Percentiles rank a stretch among this genome's conserved stretches.
Evolutionary conservation across 2,797 vertebrate species (phyloP).

Genomic region (Anolis apletophallus): DNA sequence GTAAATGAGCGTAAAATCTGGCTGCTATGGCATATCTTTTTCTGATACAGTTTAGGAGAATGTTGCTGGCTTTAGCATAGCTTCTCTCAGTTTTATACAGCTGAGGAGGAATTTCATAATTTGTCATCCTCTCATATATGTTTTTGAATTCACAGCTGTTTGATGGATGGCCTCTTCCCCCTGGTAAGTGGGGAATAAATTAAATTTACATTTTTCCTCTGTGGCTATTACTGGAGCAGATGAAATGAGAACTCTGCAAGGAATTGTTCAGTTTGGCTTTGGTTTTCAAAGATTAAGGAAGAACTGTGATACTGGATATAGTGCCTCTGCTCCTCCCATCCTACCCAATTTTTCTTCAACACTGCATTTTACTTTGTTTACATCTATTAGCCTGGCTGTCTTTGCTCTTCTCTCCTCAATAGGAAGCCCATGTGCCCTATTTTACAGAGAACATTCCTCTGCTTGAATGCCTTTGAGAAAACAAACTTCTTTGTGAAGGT

Average conservation of each 20-base stretch:
- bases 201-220: conserved; percentile 14
- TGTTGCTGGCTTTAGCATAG: not conserved
- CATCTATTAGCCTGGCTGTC: too few species aligned
- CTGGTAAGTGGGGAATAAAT: conserved; percentile 15
- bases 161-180: conserved; percentile 12
- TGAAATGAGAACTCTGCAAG: conserved; percentile 6
- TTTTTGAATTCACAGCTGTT: not conserved
- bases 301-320: too few species aligned
- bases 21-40: not conserved
- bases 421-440: not conserved
- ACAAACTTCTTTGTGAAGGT: not conserved
- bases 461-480: not conserved
- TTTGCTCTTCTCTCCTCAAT: not conserved
- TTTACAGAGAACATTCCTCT: not conserved
- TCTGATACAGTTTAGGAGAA: not conserved
- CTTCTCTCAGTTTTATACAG: not conserved
- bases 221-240: not conserved
- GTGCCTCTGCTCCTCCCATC: not conserved
- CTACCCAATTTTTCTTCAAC: not conserved
- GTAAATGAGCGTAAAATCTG: not conserved
- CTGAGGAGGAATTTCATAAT: not conserved
- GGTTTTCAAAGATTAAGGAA: conserved; percentile 2
- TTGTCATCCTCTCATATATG: not conserved
- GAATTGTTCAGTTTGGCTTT: not conserved
- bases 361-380: conserved; percentile 6